Base-by-base conservation (phyloP, 2,888 invertebrate species). In the Pachymerium ferrugineum region DNA sequence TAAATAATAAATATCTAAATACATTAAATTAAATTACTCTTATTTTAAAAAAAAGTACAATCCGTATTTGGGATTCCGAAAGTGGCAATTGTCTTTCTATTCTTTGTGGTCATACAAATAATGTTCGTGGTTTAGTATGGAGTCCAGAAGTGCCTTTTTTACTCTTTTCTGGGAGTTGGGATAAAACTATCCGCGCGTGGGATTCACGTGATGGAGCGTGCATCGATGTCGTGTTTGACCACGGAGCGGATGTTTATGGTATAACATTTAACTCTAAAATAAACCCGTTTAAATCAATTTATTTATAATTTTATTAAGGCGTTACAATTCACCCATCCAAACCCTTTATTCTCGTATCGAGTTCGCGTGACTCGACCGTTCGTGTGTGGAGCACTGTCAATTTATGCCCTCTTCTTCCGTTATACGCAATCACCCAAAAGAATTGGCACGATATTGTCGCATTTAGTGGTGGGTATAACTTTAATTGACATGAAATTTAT, bases 191-290 rank as follows among this genome's bases (percentile, higher is more conserved):
- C 19, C 78, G 82, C 14, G 79, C 83, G 35, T 84, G 84, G 84
- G 83, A 84, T 78, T 79, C 80, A 2, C 77, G 82, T 29, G 81
- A 82, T 76, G 83, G 83, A 19, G 79, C 79, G 3, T 83, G 82
- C 76, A 76, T 84, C 10, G 81, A 81, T 74, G 79, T 79, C 1
- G 77, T 83, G 10, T 75, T 79, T 25, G 83, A 84, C 75, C 84
- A 84, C 78, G 83, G 83, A 12, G 83, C 82, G 67, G 84, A 84
- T 79, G 83, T 84, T 10, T 84, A 84, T 78, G 84, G 84, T 83
- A 77, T 75, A 35, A 14, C 35, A 10, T 14, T 35, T 35, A 10
- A 10, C 35, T 10, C 14, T 35, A 35, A 35, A 35, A 10, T 35
- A 35, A 14, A 10, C 14, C 10, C 22, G 8, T n/a, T 14, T 69